Conservation (phyloP, 2,888 invertebrate genomes). For the Chrysina gloriosa region DNA sequence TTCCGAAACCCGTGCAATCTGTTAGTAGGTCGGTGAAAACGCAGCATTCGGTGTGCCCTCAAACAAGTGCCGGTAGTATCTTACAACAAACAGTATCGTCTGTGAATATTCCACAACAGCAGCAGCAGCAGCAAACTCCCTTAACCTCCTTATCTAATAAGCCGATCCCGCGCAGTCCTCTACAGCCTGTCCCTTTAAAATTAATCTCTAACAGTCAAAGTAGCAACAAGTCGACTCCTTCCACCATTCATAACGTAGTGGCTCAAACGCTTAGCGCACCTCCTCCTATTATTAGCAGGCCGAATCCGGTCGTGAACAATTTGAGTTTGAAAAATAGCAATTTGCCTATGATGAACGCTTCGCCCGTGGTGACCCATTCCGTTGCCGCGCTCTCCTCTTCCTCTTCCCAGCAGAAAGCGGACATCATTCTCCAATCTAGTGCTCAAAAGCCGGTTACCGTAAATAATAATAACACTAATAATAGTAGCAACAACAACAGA, state of each 20-base stretch:
- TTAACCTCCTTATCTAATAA: slow-evolving; percentile 26
- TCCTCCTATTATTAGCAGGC: slow-evolving; percentile 5
- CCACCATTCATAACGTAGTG: slow-evolving; percentile 17
- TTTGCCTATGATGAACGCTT: slow-evolving; percentile 18
- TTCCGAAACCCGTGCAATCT: slow-evolving; percentile 44
- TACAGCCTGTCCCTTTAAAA: slow-evolving; percentile 13
- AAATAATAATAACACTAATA: slow-evolving; percentile 37
- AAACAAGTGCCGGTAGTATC: slow-evolving; percentile 35
- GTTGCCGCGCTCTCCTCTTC: neutral
- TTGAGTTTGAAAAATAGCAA: slow-evolving; percentile 22
- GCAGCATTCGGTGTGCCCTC: slow-evolving; percentile 29
- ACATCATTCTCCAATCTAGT: slow-evolving; percentile 28
- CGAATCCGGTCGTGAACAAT: slow-evolving; percentile 28
- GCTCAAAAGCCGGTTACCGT: slow-evolving; percentile 39
- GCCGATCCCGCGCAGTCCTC: slow-evolving; percentile 14
- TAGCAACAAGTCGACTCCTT: neutral
- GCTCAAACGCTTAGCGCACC: slow-evolving; percentile 13
- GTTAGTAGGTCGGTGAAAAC: slow-evolving; percentile 30
- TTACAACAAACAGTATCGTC: slow-evolving; percentile 36
- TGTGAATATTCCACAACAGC: slow-evolving; percentile 40
- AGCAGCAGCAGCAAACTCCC: slow-evolving; percentile 38
- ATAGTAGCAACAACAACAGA: slow-evolving; percentile 39
- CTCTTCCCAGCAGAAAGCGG: slow-evolving; percentile 22
- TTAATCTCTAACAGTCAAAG: slow-evolving; percentile 30
- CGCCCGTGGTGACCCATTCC: slow-evolving; percentile 4